A percentile compares a stretch with the other conserved stretches of the same genome.
These are phyloP conservation scores for Polyboroides typus DNA, from an alignment of 2,797 vertebrate species.

Conservation along the genomic window DNA sequence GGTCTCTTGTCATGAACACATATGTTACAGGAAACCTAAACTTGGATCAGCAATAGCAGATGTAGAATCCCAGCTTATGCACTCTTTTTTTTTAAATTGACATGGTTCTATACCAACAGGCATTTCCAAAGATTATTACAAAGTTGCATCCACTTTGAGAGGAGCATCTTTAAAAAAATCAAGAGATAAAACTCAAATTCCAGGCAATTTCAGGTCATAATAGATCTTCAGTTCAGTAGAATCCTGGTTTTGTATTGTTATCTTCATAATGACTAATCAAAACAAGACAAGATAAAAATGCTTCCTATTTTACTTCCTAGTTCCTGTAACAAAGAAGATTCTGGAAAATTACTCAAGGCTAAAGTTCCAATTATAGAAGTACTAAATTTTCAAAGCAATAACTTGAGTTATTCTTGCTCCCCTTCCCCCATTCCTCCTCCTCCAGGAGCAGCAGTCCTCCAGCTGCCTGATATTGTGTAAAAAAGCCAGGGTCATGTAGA, in stretches of 20 bases:
- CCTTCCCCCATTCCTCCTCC: not conserved
- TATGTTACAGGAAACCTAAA: not conserved
- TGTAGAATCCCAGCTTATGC: not conserved
- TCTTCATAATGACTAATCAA: not conserved
- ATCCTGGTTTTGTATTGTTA: not conserved
- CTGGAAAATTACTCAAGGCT: not conserved
- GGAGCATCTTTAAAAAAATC: not conserved
- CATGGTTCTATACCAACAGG: not conserved
- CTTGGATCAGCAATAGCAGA: not conserved
- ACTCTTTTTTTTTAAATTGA: not conserved
- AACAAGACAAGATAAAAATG: not conserved
- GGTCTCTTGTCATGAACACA: not conserved
- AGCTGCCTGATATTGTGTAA: constrained; percentile 82
- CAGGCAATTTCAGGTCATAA: not conserved
- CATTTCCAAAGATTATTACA: not conserved
- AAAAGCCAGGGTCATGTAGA: constrained; percentile 75
- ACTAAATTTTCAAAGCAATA: not conserved
- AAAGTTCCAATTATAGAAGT: not conserved
- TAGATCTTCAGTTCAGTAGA: not conserved
- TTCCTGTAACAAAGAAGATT: not conserved
- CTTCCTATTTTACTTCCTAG: not conserved
- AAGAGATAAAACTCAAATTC: not conserved
- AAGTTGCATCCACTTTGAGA: not conserved
- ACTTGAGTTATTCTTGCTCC: not conserved
- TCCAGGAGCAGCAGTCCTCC: constrained; percentile 9